Evolutionary conservation across 1,140 invertebrate species (phyloP), one percentile per base, ranked within the genome.

Genomic region (Lamellibrachia luymesi): DNA sequence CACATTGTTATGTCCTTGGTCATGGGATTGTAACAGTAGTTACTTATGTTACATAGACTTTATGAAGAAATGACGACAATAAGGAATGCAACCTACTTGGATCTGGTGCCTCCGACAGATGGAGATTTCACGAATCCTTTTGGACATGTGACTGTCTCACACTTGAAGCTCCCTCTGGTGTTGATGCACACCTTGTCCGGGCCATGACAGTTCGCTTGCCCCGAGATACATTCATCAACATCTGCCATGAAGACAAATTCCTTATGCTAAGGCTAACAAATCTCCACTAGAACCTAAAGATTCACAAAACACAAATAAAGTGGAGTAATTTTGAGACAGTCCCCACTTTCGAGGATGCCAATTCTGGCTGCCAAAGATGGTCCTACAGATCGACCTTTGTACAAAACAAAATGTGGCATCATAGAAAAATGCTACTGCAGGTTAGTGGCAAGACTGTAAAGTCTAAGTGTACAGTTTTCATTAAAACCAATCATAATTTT

Each of bases 111-210:
- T 56, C 91, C 51, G 17, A 50, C 25, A 22, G 90, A 92, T 25
- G 91, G 27, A 49, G 92, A 49, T 90, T 91, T 97, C 1, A 97
- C 96, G 95, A 99, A 99, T 80, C 98, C 98, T 0, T 96, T 93
- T 0, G 99, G 98, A 96, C 99, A 99, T 51, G 97, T 97, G 91
- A 99, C 98, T 10, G 96, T 97, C 93, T 98, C 98, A 95, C 99
- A 99, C 94, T 98, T 97, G 95, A 97, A 98, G 93, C 98, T 97
- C 1, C 99, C 99, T 91, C 98, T 97, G 0, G 97, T 98, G 96
- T 99, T 99, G 92, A 99, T 97, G 95, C 99, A 99, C 51, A 98
- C 97, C 94, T 98, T 97, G 92, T 98, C 97, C 0, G 96, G 94
- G 64, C 97, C 97, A 93, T 92, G 93, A 93, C 96, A 96, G 90